Percentiles rank a stretch among this genome's conserved stretches.
phyloP scores from a whole-genome alignment of 2,113 vertebrate genomes.

The Actenoides lindsayi region DNA sequence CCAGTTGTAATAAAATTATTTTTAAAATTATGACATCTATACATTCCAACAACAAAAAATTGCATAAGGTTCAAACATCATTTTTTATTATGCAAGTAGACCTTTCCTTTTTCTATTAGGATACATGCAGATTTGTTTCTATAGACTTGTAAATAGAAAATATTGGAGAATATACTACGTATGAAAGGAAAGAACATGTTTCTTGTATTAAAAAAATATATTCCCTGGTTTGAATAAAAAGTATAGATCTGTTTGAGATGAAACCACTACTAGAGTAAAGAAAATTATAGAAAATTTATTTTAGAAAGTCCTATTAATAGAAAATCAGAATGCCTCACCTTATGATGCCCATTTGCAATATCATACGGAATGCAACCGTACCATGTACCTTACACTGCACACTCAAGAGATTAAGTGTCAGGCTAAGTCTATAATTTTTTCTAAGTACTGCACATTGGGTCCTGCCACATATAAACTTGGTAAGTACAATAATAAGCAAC shows the following conservation, averaged over 20 bases:
- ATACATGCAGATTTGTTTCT: neutral
- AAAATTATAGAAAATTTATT: neutral
- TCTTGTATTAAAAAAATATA: neutral
- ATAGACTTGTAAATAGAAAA: neutral
- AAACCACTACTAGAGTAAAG: neutral
- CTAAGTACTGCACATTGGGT: neutral
- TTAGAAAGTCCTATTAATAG: neutral
- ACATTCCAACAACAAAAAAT: neutral
- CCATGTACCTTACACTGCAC: rapidly evolving
- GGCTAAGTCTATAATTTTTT: neutral
- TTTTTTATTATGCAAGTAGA: neutral
- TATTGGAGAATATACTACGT: neutral
- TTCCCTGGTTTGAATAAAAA: neutral
- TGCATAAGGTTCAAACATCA: neutral
- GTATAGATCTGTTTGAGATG: neutral
- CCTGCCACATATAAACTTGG: constrained; percentile 7
- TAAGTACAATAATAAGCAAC: constrained; percentile 15
- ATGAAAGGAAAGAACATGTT: neutral
- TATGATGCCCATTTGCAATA: rapidly evolving
- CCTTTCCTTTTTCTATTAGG: neutral
- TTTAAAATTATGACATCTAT: neutral
- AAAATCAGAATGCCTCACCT: neutral
- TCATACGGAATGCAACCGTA: neutral
- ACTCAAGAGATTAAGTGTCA: neutral
- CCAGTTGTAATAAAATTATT: neutral